Evolutionary conservation across 2,113 vertebrate genomes (phyloP).

Genomic region (Xiphorhynchus elegans): DNA sequence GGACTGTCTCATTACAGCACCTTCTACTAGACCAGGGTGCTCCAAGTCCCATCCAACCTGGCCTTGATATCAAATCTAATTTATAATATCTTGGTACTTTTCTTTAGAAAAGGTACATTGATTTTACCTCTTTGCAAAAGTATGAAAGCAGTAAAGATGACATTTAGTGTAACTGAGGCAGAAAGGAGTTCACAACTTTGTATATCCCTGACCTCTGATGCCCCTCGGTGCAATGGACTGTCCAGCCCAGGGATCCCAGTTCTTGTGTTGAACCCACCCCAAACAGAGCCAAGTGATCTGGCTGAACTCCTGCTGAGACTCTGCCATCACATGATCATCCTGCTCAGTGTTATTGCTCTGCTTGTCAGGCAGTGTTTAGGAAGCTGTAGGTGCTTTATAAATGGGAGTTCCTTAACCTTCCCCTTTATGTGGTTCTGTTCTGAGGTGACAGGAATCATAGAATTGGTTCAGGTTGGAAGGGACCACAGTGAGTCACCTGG

Average conservation of each 20-base stretch:
- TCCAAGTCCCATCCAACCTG: neutral
- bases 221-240: slow-evolving; percentile 4
- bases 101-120: neutral
- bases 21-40: neutral
- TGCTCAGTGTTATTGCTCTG: neutral
- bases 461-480: neutral
- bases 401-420: neutral
- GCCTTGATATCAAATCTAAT: rapidly evolving
- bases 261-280: slow-evolving; percentile 10
- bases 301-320: neutral
- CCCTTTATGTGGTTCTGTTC: rapidly evolving
- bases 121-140: neutral
- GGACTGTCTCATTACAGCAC: too few relatives aligned
- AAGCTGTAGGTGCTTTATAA: neutral
- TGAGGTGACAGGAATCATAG: neutral
- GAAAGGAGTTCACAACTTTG: neutral
- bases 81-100: rapidly evolving
- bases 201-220: slow-evolving; percentile 26
- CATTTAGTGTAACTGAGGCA: neutral
- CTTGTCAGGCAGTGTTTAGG: neutral
- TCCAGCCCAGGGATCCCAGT: neutral
- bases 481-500: neutral
- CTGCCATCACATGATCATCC: neutral
- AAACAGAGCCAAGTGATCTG: neutral
- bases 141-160: neutral